Percentiles rank a stretch among this genome's conserved stretches.
Evolutionary conservation across 2,888 invertebrate genomes (phyloP).

Genomic region (Eupithecia subumbrata): DNA sequence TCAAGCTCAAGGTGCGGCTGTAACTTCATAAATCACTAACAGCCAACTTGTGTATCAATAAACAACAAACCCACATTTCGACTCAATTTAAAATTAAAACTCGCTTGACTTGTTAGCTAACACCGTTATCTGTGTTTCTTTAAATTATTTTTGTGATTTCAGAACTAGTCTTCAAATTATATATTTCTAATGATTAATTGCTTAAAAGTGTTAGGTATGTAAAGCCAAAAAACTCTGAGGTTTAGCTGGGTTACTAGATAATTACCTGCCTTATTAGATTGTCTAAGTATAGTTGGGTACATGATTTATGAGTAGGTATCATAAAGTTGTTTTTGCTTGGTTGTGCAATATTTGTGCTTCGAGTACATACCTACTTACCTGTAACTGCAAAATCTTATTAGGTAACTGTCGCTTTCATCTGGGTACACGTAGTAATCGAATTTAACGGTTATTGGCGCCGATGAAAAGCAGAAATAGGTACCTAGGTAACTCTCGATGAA

Average conservation of each 20-base stretch:
- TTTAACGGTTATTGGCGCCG: slow-evolving; percentile 73
- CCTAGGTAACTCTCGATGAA: slow-evolving; percentile 18
- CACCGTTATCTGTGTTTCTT: slow-evolving; percentile 44
- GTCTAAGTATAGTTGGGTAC: background rate
- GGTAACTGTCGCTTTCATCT: slow-evolving; percentile 69
- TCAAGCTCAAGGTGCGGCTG: background rate
- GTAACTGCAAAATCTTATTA: slow-evolving; percentile 47
- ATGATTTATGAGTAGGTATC: background rate
- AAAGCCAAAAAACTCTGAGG: background rate
- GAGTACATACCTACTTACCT: background rate
- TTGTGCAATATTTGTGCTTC: slow-evolving; percentile 29
- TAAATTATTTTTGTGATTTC: slow-evolving; percentile 3
- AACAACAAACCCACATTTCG: slow-evolving; percentile 34
- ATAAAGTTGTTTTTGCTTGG: slow-evolving; percentile 2
- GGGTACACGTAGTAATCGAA: slow-evolving; percentile 74
- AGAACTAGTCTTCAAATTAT: background rate
- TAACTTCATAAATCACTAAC: slow-evolving; percentile 35
- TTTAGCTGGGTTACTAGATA: background rate
- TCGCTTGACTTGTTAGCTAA: slow-evolving; percentile 44
- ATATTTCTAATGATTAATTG: background rate
- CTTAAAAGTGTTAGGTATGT: background rate
- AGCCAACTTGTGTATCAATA: slow-evolving; percentile 35
- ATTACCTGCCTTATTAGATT: background rate
- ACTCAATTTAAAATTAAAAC: slow-evolving; percentile 47
- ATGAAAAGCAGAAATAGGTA: slow-evolving; percentile 61